Evolutionary conservation across 2,888 invertebrate genomes (phyloP).

Genomic region (Mesoligia furuncula): DNA sequence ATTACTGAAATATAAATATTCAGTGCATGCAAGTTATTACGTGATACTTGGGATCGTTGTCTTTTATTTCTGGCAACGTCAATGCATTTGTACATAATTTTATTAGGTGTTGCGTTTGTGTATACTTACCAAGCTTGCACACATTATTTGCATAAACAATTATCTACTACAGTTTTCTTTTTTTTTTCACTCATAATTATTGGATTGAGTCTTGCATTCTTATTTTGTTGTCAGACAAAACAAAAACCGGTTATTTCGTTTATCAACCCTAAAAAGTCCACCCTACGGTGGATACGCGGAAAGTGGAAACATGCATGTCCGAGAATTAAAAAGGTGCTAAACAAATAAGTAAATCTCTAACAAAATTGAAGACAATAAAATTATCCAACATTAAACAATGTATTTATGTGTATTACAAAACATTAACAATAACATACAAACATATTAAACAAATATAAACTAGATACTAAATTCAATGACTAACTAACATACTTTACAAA

Average conservation of each 20-base stretch:
- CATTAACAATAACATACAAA: too few species aligned
- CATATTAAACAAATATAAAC: too few species aligned
- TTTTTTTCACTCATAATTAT: neutral
- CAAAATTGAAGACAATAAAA: too few species aligned
- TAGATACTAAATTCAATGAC: too few species aligned
- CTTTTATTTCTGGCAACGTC: conserved; percentile 43
- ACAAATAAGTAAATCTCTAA: too few species aligned
- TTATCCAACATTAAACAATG: neutral
- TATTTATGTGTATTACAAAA: too few species aligned
- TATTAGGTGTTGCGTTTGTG: conserved; percentile 13
- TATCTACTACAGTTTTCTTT: neutral
- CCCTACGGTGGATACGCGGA: too few species aligned
- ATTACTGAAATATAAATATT: conserved; percentile 40
- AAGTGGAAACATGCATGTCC: too few species aligned
- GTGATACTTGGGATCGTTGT: conserved; percentile 15
- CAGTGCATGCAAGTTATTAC: conserved; percentile 40
- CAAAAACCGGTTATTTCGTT: too few species aligned
- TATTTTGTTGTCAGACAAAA: neutral
- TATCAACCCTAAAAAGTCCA: too few species aligned
- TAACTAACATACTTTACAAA: too few species aligned
- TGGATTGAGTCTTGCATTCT: neutral
- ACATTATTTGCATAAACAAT: conserved; percentile 9
- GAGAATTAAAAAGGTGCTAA: too few species aligned
- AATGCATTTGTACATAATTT: conserved; percentile 21
- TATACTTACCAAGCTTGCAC: neutral